Base-by-base conservation (phyloP, 1,140 invertebrate genomes). In the Drosophila gunungcola region DNA sequence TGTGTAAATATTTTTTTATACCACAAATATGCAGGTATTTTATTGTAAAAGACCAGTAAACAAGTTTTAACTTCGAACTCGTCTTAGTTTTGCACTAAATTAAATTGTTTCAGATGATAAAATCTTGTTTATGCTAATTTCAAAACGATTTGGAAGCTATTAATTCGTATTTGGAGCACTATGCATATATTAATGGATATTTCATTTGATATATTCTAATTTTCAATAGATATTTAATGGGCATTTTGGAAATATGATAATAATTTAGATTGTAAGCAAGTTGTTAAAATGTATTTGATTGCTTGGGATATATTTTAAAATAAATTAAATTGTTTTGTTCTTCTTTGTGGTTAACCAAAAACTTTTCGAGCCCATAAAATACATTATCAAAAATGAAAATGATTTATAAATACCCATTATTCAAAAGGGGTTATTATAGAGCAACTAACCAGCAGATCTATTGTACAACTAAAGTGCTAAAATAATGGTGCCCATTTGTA, bases 111-210 rank as follows among this genome's bases (percentile, higher is more conserved):
- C 29, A 9, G 34, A 16, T 32, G 13, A 34, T 34, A 49, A 63
- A 9, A 41, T 21, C 10, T 46, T 25, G 38, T 13, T 49, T 67
- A 60, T 58, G 56, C 21, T 49, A 64, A 63, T 34, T 2, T 39
- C 10, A 0, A 57, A 62, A 25, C 10, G 2, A 56, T 9, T 25
- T 11, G 7, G 21, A 41, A 65, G 58, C 63, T 48, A 46, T 5
- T 3, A 12, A 3, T n/a, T 7, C 12, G 11, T 32, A 62, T 65
- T 29, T 60, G 16, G 27, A 62, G 53, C 27, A 42, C 9, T 13
- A 58, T 41, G n/a, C 55, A 21, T 12, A 16, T 12, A 13, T 32
- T 21, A 27, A 27, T 13, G 32, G 45, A 2, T 7, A 4, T 27
- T 16, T 51, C 12, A 38, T 27, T 25, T 49, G 32, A 36, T 39